Base-by-base conservation (phyloP, 2,888 invertebrate species). In the Folsomia manolachei region DNA sequence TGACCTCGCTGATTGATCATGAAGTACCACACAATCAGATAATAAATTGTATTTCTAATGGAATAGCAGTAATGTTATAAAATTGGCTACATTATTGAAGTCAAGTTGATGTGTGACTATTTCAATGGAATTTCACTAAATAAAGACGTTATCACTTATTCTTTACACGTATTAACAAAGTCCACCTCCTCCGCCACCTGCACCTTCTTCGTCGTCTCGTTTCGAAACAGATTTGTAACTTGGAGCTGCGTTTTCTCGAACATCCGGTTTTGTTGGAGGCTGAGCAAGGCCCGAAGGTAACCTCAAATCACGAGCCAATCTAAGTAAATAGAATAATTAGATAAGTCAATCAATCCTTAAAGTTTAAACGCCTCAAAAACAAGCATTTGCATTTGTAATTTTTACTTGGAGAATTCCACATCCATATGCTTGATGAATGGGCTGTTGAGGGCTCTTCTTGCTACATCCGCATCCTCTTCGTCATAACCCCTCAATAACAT, bases 381-480 rank as follows among this genome's bases (percentile, higher is more conserved):
- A 18, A 52, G 52, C 18, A 21, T 60, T 11, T 21, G 60, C 39
- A 39, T 39, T 14, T 39, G 39, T 4, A 39, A 39, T 63, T 23
- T 69, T 70, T 71, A 80, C 78, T 82, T 82, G 27, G 94, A 88
- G 83, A 94, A 95, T 83, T 95, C 95, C 7, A 94, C 91, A 83
- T 95, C 95, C 94, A 95, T 94, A 83, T 92, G 92, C 76, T 92
- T 90, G 70, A 95, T 94, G 83, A 95, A 95, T 0, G 95, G 90
- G 78, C 89, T 89, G 72, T 89, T 88, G 1, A 95, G 85, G 18
- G 79, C 79, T 72, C 70, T 77, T 7, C 78, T 71, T 0, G 93
- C 93, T n/a, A 88, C 85, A 61, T 93, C 93, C 0, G 90, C 87
- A 83, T 95, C 95, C 82, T 94, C 93, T 81, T 94, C 93, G 80